Evolutionary conservation across 2,888 invertebrate species (phyloP).

Genomic region (Vesta saturnalis): DNA sequence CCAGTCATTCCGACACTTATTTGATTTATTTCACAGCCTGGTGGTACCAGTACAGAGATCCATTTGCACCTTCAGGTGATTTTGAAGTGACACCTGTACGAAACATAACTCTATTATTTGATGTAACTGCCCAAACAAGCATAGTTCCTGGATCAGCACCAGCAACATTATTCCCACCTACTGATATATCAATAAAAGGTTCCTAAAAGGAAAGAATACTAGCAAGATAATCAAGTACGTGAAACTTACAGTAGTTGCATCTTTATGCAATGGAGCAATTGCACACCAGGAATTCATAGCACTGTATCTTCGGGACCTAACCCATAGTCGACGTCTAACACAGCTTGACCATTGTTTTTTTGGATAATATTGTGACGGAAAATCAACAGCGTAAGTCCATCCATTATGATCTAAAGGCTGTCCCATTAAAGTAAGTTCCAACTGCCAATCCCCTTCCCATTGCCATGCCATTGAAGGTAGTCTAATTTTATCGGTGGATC

Average conservation of each 20-base stretch:
- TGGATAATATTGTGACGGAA: slow-evolving; percentile 82
- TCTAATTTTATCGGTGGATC: slow-evolving; percentile 82
- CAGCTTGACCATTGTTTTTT: slow-evolving; percentile 90
- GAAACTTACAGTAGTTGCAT: slow-evolving; percentile 75
- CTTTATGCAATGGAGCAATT: slow-evolving; percentile 87
- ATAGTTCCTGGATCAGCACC: slow-evolving; percentile 80
- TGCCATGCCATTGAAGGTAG: slow-evolving; percentile 96
- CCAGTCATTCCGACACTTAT: slow-evolving; percentile 88
- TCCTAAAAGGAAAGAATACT: slow-evolving; percentile 67
- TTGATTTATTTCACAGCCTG: slow-evolving; percentile 84
- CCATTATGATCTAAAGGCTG: slow-evolving; percentile 90
- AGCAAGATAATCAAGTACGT: background rate
- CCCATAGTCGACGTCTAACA: slow-evolving; percentile 90
- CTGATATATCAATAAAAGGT: slow-evolving; percentile 90
- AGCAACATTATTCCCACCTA: slow-evolving; percentile 86
- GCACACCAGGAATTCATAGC: slow-evolving; percentile 94
- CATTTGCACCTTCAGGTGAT: slow-evolving; percentile 89
- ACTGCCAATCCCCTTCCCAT: slow-evolving; percentile 95
- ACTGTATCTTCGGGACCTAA: slow-evolving; percentile 85
- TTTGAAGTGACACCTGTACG: slow-evolving; percentile 81
- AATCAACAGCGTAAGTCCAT: slow-evolving; percentile 94
- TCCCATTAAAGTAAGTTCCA: slow-evolving; percentile 85
- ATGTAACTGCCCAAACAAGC: slow-evolving; percentile 93
- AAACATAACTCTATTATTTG: slow-evolving; percentile 90
- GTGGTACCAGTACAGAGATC: slow-evolving; percentile 80